These are phyloP conservation scores for Lophius americanus DNA, from an alignment of 2,797 vertebrate genomes.

Conservation along the genomic window DNA sequence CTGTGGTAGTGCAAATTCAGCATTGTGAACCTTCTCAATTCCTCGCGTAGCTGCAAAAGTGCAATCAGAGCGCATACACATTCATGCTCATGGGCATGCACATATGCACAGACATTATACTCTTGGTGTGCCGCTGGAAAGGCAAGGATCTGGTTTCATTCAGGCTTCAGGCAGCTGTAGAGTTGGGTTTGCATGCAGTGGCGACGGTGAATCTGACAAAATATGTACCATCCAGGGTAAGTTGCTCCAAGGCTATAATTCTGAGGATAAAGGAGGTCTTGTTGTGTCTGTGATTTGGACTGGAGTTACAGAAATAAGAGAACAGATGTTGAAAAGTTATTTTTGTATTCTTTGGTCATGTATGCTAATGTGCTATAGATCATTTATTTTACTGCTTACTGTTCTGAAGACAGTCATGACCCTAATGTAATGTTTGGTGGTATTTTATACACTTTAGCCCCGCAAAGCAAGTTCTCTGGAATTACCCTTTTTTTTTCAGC, in stretches of 20 bases:
- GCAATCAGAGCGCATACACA: constrained; percentile 55
- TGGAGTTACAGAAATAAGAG: constrained; percentile 13
- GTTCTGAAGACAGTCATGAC: not conserved
- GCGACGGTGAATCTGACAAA: constrained; percentile 61
- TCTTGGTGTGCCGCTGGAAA: constrained; percentile 64
- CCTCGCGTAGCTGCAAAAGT: constrained; percentile 65
- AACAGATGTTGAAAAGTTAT: constrained; percentile 14
- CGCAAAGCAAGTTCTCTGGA: not conserved
- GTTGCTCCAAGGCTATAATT: constrained; percentile 57
- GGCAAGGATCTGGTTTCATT: constrained; percentile 83
- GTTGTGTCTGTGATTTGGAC: constrained; percentile 40
- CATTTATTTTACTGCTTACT: not conserved
- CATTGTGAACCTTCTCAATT: constrained; percentile 53
- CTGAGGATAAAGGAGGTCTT: constrained; percentile 35
- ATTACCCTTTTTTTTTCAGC: not conserved
- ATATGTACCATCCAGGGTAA: constrained; percentile 71
- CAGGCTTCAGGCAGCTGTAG: constrained; percentile 72
- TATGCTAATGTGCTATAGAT: not conserved
- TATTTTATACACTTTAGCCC: not conserved
- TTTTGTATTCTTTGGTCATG: constrained; percentile 19
- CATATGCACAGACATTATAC: constrained; percentile 54
- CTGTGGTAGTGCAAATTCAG: constrained; percentile 69
- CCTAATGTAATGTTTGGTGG: not conserved
- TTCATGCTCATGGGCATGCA: constrained; percentile 24
- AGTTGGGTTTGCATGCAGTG: constrained; percentile 71